Conservation (phyloP, 2,888 invertebrate genomes). For the Amblyjoppa proteus region DNA sequence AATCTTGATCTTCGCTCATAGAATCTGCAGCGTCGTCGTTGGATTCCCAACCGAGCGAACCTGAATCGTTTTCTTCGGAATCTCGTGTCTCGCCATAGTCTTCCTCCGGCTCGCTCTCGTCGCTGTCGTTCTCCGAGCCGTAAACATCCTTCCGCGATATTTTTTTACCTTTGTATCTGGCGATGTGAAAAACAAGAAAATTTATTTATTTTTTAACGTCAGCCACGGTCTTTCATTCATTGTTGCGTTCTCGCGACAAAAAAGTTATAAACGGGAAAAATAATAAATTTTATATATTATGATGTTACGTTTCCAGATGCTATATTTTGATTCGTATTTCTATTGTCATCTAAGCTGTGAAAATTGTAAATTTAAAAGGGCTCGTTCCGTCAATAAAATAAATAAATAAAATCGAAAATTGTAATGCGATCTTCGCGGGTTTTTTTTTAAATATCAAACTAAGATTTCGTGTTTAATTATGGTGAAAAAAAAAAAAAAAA, state of each 20-base stretch:
- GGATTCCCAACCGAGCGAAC: background rate
- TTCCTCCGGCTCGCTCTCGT: constrained; percentile 65
- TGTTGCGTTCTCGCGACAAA: background rate
- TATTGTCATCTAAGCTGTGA: too few species aligned
- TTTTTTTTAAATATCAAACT: background rate
- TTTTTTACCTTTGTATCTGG: constrained; percentile 90
- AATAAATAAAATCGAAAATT: background rate
- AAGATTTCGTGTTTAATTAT: background rate
- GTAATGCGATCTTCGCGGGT: background rate
- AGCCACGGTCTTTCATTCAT: background rate
- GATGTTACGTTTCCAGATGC: too few species aligned
- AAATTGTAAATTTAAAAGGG: too few species aligned
- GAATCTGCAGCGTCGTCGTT: background rate
- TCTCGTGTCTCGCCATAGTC: constrained; percentile 67
- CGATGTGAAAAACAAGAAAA: constrained; percentile 25
- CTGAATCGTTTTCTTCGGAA: constrained; percentile 48
- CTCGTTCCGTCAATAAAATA: background rate
- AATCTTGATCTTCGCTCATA: background rate
- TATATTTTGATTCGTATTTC: too few species aligned
- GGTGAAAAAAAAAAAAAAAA: too few species aligned
- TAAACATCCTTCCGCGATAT: constrained; percentile 87
- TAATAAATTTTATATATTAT: too few species aligned
- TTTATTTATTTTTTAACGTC: constrained; percentile 3
- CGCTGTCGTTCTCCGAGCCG: constrained; percentile 71
- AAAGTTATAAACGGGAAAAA: background rate